phyloP scores from a whole-genome alignment of 2,888 invertebrate genomes.

The Lepidochrysops patricia region DNA sequence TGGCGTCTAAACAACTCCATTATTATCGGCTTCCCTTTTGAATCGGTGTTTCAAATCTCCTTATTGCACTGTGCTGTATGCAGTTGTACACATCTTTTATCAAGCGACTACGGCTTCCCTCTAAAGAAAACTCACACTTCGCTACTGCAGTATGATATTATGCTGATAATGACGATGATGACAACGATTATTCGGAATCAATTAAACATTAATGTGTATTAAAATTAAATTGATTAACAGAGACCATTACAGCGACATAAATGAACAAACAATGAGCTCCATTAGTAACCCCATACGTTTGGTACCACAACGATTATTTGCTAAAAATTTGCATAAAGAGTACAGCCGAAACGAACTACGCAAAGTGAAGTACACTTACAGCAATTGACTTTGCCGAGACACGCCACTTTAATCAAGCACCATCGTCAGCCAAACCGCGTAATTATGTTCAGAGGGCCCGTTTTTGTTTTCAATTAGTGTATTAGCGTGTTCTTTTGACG shows the following conservation, averaged over 20 bases:
- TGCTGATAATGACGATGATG: no score
- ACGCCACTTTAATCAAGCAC: conserved; percentile 11
- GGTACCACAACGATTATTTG: not conserved
- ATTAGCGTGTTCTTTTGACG: conserved; percentile 8
- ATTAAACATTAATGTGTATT: no score
- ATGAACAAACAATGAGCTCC: conserved; percentile 2
- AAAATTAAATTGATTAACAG: not conserved
- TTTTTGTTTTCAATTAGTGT: conserved; percentile 4
- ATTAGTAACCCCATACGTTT: not conserved
- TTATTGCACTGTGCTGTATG: no score
- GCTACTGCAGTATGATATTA: no score
- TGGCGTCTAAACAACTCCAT: no score
- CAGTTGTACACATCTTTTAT: no score
- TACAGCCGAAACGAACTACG: conserved; percentile 9
- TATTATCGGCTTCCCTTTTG: no score
- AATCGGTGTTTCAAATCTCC: no score
- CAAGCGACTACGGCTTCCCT: no score
- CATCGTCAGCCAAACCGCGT: conserved; percentile 11
- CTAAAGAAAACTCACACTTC: no score
- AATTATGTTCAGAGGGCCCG: conserved; percentile 1
- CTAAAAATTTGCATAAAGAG: conserved; percentile 9
- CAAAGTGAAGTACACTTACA: conserved; percentile 2
- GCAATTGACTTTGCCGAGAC: conserved; percentile 6
- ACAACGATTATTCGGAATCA: no score
- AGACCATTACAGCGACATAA: not conserved